phyloP scores from a whole-genome alignment of 2,797 vertebrate genomes.

The Enteromius unitaeniatus region DNA sequence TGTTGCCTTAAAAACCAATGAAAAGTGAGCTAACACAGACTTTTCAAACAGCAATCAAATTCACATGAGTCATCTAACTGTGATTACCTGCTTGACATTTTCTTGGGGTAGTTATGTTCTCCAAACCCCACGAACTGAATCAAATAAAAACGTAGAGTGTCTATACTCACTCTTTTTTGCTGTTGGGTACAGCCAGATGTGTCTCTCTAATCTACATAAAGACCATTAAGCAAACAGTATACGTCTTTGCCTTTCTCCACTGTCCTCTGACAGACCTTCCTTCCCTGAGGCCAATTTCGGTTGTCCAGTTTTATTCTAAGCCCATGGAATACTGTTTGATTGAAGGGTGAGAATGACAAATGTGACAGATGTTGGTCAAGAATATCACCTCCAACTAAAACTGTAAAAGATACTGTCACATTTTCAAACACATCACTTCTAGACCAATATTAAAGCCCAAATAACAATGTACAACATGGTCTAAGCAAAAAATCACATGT shows the following conservation, averaged over 20 bases:
- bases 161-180: background rate
- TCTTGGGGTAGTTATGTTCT: background rate
- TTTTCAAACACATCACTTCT: background rate
- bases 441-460: background rate
- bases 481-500: background rate
- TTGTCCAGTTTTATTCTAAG: constrained; percentile 4
- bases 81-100: background rate
- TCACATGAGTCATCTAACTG: background rate
- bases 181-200: background rate
- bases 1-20: background rate
- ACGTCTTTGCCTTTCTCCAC: background rate
- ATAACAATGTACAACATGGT: background rate
- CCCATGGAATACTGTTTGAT: background rate
- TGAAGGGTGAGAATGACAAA: constrained; percentile 32
- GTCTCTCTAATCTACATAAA: background rate
- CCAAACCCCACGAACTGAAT: background rate
- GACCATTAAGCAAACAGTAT: background rate
- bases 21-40: constrained; percentile 4
- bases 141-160: background rate
- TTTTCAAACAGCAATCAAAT: background rate
- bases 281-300: background rate
- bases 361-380: constrained; percentile 40
- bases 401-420: constrained; percentile 19
- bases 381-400: background rate
- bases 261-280: background rate